Evolutionary conservation across 2,888 invertebrate species (phyloP), one percentile per base, ranked within the genome.

Genomic region (Candidula unifasciata): DNA sequence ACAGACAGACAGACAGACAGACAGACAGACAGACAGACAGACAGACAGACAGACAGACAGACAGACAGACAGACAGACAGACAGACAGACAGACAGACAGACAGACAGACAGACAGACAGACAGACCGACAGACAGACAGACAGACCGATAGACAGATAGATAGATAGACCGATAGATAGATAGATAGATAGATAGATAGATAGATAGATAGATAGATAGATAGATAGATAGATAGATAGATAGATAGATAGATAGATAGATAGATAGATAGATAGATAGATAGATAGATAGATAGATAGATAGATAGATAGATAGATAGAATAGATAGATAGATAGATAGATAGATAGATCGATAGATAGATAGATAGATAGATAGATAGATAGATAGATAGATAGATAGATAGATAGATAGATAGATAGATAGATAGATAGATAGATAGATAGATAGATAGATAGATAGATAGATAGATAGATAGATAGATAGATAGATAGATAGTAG

Each of bases 141-240:
- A 66, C 27, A 66, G 18, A 66, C 6, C 6, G n/a, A 66, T 10
- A 66, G 66, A 66, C 27, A 66, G n/a, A n/a, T n/a, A 66, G 18
- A 66, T n/a, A 66, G 66, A 66, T n/a, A 66, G 66, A 66, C 27
- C 18, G n/a, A n/a, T n/a, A 66, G n/a, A 66, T 66, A n/a, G 66
- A n/a, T n/a, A 66, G n/a, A 66, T n/a, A 66, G n/a, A n/a, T 66
- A n/a, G 66, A 66, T 66, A 13, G 18, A n/a, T 66, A 66, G 66
- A n/a, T n/a, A 66, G 66, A 66, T n/a, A n/a, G n/a, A 66, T n/a
- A 66, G n/a, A 66, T 66, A 60, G 66, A 66, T n/a, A n/a, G 66
- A n/a, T n/a, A 66, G n/a, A 66, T n/a, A 66, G 18, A 66, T n/a
- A 66, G n/a, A 66, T n/a, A 66, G n/a, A 66, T n/a, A 66, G 66